phyloP scores from a whole-genome alignment of 2,113 vertebrate genomes.

The Antechinus stuartii region DNA sequence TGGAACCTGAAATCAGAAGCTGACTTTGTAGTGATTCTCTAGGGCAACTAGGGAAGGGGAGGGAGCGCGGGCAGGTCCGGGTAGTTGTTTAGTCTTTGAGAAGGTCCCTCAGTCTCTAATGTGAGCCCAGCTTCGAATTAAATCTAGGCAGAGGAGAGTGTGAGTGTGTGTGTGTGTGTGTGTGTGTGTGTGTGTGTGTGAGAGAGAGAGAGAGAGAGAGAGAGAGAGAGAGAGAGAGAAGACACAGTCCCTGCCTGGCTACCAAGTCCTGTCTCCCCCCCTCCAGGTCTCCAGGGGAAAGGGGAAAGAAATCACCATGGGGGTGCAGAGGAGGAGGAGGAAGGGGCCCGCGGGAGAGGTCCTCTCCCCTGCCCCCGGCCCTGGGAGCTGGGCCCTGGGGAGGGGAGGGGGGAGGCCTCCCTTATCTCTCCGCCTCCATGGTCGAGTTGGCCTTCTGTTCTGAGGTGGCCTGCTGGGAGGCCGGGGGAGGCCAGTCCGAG shows the following conservation, averaged over 20 bases:
- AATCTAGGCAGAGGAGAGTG: constrained; percentile 81
- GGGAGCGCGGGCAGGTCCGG: neutral
- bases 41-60: neutral
- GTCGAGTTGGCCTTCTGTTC: constrained; percentile 94
- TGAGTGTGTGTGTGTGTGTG: constrained; percentile 62
- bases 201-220: neutral
- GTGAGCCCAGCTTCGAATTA: constrained; percentile 81
- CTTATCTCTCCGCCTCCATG: constrained; percentile 99
- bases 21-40: neutral
- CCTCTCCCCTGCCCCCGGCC: constrained; percentile 75
- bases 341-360: constrained; percentile 72
- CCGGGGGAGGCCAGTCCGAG: constrained; percentile 90
- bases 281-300: constrained; percentile 63
- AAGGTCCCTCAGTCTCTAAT: constrained; percentile 76
- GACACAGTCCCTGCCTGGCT: constrained; percentile 30
- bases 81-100: constrained; percentile 70
- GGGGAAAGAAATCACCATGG: neutral
- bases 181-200: constrained; percentile 10
- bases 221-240: too few species aligned
- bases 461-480: constrained; percentile 87
- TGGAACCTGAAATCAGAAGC: constrained; percentile 28
- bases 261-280: constrained; percentile 60
- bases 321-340: constrained; percentile 71
- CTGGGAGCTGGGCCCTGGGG: constrained; percentile 70
- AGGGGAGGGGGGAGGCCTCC: constrained; percentile 78